Percentiles rank a stretch among this genome's conserved stretches.
Conservation (phyloP, 1,140 invertebrate genomes). For the Macrocentrus cingulum region DNA sequence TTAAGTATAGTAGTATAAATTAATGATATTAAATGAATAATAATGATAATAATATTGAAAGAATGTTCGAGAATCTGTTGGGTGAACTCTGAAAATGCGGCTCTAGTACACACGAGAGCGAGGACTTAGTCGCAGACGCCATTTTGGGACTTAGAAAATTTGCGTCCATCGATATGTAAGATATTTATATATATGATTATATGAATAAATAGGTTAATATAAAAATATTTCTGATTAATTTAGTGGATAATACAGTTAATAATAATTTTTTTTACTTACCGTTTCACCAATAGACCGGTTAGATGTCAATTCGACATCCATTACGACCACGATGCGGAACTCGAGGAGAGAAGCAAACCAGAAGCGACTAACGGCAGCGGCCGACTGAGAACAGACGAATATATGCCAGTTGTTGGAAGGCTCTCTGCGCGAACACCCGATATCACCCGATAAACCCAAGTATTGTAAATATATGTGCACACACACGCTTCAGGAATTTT, state of each 20-base stretch:
- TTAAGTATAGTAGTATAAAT: no score
- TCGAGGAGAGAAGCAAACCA: neutral
- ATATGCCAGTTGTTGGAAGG: no score
- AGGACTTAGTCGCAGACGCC: conserved; percentile 75
- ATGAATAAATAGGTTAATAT: neutral
- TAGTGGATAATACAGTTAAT: no score
- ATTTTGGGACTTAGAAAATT: conserved; percentile 86
- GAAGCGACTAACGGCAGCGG: conserved; percentile 1
- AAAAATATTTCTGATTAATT: no score
- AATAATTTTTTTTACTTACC: conserved; percentile 45
- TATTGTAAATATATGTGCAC: no score
- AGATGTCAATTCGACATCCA: conserved; percentile 45
- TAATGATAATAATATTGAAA: neutral
- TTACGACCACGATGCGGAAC: conserved; percentile 29
- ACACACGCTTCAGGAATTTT: no score
- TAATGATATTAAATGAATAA: no score
- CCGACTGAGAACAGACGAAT: conserved; percentile 16
- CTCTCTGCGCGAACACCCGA: no score
- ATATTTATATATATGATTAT: conserved; percentile 33
- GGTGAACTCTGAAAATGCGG: neutral
- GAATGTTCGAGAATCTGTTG: conserved; percentile 1
- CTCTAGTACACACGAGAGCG: conserved; percentile 38
- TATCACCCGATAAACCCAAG: no score
- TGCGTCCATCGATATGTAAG: conserved; percentile 48
- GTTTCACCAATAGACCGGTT: conserved; percentile 37